Conservation (phyloP, 1,140 invertebrate genomes). For the Papilio xuthus region DNA sequence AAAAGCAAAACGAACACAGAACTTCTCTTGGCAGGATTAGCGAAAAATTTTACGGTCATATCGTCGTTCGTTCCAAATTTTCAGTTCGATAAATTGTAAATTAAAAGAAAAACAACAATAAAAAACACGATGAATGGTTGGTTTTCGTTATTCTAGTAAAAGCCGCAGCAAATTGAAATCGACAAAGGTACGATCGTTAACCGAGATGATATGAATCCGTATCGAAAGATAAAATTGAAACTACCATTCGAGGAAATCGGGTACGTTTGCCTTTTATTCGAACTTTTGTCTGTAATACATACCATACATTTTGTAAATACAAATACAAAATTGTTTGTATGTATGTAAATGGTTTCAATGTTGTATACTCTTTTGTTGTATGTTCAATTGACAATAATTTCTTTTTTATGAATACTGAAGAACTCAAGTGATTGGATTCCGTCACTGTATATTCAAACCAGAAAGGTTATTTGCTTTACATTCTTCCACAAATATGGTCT, state of each 20-base stretch:
- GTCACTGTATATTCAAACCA: background rate
- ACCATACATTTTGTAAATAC: background rate
- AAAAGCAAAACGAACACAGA: background rate
- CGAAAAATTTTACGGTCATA: background rate
- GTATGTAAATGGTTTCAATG: background rate
- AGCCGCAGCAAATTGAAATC: conserved; percentile 5
- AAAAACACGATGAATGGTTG: background rate
- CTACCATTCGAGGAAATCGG: background rate
- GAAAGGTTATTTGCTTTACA: background rate
- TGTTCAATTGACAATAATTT: background rate
- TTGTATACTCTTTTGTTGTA: background rate
- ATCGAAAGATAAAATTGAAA: conserved; percentile 7
- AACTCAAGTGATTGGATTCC: background rate
- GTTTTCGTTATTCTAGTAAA: background rate
- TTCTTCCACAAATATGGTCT: background rate
- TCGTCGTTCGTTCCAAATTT: background rate
- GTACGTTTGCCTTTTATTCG: conserved; percentile 1
- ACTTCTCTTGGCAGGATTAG: background rate
- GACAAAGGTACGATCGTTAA: background rate
- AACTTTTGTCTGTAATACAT: background rate
- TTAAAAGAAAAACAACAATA: background rate
- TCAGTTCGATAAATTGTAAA: background rate
- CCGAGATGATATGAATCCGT: conserved; percentile 1
- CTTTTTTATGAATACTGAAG: background rate
- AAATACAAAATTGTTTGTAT: background rate